phyloP scores from a whole-genome alignment of 2,797 vertebrate genomes.

The Falco rusticolus region DNA sequence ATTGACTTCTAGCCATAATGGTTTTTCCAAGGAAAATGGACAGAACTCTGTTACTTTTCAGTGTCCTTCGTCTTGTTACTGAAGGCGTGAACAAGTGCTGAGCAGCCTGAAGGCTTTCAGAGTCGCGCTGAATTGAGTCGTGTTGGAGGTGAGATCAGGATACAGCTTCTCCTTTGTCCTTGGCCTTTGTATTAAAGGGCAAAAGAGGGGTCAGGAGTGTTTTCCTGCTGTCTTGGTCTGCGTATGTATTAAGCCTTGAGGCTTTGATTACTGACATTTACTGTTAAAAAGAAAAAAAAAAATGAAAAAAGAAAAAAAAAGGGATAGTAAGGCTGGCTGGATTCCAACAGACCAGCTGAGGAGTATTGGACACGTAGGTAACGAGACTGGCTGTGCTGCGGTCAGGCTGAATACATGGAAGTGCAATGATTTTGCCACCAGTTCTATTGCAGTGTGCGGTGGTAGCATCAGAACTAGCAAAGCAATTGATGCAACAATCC shows the following conservation, averaged over 20 bases:
- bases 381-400: background rate
- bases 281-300: background rate
- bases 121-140: background rate
- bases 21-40: constrained; percentile 33
- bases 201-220: background rate
- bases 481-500: constrained; percentile 37
- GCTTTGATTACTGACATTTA: constrained; percentile 6
- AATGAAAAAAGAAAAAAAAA: background rate
- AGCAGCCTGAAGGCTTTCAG: background rate
- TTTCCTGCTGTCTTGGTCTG: constrained; percentile 10
- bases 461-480: background rate
- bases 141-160: constrained; percentile 9
- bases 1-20: constrained; percentile 51
- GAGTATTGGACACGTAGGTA: background rate
- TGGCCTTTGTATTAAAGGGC: background rate
- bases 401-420: constrained; percentile 4
- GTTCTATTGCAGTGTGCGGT: background rate
- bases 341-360: background rate
- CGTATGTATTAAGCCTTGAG: background rate
- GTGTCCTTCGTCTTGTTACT: background rate
- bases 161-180: background rate
- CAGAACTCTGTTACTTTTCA: background rate
- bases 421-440: constrained; percentile 21
- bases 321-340: background rate
- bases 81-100: background rate